Evolutionary conservation across 2,113 vertebrate genomes (phyloP), one percentile per base, ranked within the genome.

Genomic region (Rhizomys pruinosus): DNA sequence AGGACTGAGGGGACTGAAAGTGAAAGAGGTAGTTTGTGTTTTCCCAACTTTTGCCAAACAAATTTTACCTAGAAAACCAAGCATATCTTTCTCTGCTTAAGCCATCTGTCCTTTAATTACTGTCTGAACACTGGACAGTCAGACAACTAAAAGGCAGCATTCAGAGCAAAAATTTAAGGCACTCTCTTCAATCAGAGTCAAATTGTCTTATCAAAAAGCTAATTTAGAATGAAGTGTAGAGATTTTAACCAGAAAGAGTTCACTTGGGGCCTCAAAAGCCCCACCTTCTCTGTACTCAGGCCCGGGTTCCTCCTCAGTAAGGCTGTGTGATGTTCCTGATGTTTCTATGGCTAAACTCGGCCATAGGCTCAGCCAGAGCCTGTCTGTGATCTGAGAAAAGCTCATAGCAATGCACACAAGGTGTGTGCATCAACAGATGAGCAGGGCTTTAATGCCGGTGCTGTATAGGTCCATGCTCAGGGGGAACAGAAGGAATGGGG

Each of bases 11-110:
- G 55, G 96, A 79, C 34, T 57, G 37, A 61, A 63, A 76, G 32
- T 5, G 93, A 97, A 97, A 84, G 96, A 97, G 94, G 96, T 97
- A 96, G 97, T 97, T 96, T 80, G 68, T 96, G 96, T 87, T 97
- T 97, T 97, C 96, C 96, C 95, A 97, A 97, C 97, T 98, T 98
- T 97, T 97, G 96, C 94, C 87, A 97, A 98, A 96, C 79, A 94
- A 87, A 84, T 95, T 96, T 98, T 98, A 98, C 98, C 98, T 98
- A 93, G 95, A 97, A 96, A 98, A 97, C 93, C 97, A 98, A 97
- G 97, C 97, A 95, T 91, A 96, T 91, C 57, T 92, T 97, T 96
- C 69, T 96, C 96, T 92, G 90, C 96, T 97, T 96, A 94, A 97
- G 95, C 97, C 95, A 96, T 78, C 96, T 94, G 97, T 90, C 96